These are phyloP conservation scores for Delichon dasypus DNA, from an alignment of 2,797 vertebrate species.

Conservation along the genomic window DNA sequence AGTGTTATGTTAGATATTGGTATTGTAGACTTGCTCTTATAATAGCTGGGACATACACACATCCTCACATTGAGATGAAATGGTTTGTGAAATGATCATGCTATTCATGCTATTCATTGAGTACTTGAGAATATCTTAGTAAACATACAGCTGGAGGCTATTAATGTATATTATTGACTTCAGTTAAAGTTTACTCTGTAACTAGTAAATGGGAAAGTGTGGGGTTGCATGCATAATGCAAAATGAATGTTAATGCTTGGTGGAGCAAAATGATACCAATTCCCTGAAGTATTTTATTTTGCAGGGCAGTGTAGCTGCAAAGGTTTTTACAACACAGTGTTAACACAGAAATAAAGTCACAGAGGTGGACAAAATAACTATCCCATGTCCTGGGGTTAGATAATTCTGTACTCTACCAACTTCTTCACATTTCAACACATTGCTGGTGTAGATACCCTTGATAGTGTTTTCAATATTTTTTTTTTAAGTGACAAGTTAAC, in stretches of 20 bases:
- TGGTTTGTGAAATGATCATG: conserved; percentile 63
- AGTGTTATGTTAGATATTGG: background rate
- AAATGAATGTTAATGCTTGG: conserved; percentile 66
- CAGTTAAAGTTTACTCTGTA: conserved; percentile 69
- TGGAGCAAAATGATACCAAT: conserved; percentile 58
- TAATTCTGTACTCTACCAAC: background rate
- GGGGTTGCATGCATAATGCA: conserved; percentile 63
- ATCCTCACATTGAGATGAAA: conserved; percentile 54
- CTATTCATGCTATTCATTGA: conserved; percentile 34
- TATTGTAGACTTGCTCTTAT: conserved; percentile 9
- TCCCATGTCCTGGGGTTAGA: background rate
- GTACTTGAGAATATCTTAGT: conserved; percentile 56
- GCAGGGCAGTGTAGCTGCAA: background rate
- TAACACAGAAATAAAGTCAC: background rate
- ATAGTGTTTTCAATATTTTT: background rate
- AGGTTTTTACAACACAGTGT: background rate
- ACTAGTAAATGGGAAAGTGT: conserved; percentile 59
- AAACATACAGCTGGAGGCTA: conserved; percentile 65
- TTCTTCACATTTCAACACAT: background rate
- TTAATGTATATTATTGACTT: conserved; percentile 74
- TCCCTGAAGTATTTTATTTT: conserved; percentile 44
- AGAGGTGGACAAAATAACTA: background rate
- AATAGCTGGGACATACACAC: conserved; percentile 5
- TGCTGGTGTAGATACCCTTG: background rate
- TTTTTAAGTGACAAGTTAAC: background rate